Base-by-base conservation (phyloP, 2,888 invertebrate genomes). In the Drosophila anomalata region DNA sequence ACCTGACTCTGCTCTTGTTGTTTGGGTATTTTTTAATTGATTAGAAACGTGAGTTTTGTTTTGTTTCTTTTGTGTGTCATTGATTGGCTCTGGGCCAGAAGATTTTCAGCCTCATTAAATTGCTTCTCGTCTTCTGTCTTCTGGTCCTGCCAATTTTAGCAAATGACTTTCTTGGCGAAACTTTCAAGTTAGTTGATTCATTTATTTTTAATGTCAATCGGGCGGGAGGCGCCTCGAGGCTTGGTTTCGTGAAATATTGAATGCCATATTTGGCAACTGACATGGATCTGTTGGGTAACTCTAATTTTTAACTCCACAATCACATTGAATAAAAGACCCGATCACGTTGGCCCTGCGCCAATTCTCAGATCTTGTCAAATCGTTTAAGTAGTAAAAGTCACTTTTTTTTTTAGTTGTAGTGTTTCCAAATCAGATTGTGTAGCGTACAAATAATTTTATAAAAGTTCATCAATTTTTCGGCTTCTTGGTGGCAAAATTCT, bases 361-460 rank as follows among this genome's bases (percentile, higher is more conserved):
- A 11, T n/a, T 22, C 17, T 51, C 33, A 50, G 36, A 55, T 29
- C 22, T 0, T 71, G 73, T 44, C 36, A 50, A 51, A 20, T n/a
- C 29, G 39, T 11, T 47, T 61, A 22, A 46, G 61, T 75, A 42
- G 51, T 24, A 63, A 63, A 76, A 36, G 20, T 42, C 41, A 20
- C 8, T 56, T 39, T 44, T 41, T 55, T 53, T 51, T 79, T 76
- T 81, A 76, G 58, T 81, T 57, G 75, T 82, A 75, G 62, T 79
- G 81, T 80, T 79, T 74, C 78, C 48, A 79, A 84, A 81, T 75
- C 78, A 84, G 84, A 84, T 82, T 82, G 82, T 84, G 84, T 83
- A 72, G 60, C 84, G 82, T 82, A 82, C 76, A 82, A 71, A 79
- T 78, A 65, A 77, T 79, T 84, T 82, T 75, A 81, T 79, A 75